Evolutionary conservation across 2,797 vertebrate genomes (phyloP).

Genomic region (Cheirogaleus major): DNA sequence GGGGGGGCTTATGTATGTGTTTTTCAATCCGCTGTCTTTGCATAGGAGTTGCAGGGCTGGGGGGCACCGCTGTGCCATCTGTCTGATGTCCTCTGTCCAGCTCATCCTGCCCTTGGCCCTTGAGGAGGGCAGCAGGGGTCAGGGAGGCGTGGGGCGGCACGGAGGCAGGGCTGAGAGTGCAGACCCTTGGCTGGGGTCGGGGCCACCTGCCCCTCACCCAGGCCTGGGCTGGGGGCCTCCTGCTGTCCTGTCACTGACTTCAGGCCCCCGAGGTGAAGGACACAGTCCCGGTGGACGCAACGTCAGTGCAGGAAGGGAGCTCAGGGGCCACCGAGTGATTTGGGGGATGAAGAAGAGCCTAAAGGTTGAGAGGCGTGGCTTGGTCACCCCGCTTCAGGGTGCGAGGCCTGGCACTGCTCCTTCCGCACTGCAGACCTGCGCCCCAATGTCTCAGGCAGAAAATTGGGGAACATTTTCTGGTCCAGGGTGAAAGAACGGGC

Average conservation of each 20-base stretch:
- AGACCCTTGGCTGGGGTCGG: not conserved
- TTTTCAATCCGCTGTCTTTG: not conserved
- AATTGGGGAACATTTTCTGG: not conserved
- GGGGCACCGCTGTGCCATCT: rapidly evolving
- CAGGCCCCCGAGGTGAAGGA: not conserved
- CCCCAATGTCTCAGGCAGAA: not conserved
- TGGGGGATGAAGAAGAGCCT: not conserved
- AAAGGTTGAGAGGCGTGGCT: not conserved
- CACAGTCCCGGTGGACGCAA: not conserved
- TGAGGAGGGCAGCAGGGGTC: not conserved
- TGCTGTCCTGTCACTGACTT: not conserved
- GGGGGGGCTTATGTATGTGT: not conserved
- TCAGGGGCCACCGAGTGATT: not conserved
- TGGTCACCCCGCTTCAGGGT: not conserved
- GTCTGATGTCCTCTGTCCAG: not conserved
- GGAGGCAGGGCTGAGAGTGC: not conserved
- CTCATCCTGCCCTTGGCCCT: not conserved
- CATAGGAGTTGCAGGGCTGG: not conserved
- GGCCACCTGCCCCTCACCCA: not conserved
- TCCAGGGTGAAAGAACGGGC: not conserved
- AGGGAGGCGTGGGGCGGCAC: not conserved
- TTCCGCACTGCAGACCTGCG: not conserved
- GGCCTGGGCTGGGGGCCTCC: not conserved
- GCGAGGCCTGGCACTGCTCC: not conserved
- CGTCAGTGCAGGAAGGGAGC: not conserved